phyloP scores from a whole-genome alignment of 2,888 invertebrate species.

The Himalopsyche anomala region DNA sequence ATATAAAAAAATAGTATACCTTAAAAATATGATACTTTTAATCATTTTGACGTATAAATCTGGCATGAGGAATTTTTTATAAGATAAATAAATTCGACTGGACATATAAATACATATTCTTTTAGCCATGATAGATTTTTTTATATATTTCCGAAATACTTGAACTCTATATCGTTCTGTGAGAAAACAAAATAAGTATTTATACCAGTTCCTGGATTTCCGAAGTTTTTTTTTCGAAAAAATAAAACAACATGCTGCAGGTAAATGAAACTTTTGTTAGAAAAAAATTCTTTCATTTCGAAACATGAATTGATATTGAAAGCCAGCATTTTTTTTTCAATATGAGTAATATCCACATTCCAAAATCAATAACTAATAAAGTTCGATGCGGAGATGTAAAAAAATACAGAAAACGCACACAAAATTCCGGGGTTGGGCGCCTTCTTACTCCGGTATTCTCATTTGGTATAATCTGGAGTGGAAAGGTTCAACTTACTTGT shows the following conservation, averaged over 20 bases:
- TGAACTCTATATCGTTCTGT: no score
- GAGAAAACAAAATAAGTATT: no score
- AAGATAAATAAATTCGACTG: no score
- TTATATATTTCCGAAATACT: no score
- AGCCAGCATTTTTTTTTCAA: slow-evolving; percentile 12
- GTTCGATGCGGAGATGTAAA: slow-evolving; percentile 9
- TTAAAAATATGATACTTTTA: no score
- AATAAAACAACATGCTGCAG: neutral
- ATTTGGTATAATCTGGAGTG: slow-evolving; percentile 46
- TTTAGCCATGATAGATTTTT: no score
- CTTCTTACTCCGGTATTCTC: slow-evolving; percentile 32
- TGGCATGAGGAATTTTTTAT: no score
- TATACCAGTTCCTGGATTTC: neutral
- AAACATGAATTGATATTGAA: neutral
- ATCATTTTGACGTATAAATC: no score
- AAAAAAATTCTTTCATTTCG: neutral
- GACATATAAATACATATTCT: no score
- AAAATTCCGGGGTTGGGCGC: slow-evolving; percentile 7
- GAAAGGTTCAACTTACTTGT: slow-evolving; percentile 39
- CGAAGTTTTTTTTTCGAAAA: neutral
- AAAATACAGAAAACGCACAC: slow-evolving; percentile 39
- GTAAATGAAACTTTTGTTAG: neutral
- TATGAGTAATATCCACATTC: slow-evolving; percentile 35
- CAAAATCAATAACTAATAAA: slow-evolving; percentile 35
- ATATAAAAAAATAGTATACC: no score